These are phyloP conservation scores for Heptranchias perlo DNA, from an alignment of 2,113 vertebrate genomes.

Conservation along the genomic window DNA sequence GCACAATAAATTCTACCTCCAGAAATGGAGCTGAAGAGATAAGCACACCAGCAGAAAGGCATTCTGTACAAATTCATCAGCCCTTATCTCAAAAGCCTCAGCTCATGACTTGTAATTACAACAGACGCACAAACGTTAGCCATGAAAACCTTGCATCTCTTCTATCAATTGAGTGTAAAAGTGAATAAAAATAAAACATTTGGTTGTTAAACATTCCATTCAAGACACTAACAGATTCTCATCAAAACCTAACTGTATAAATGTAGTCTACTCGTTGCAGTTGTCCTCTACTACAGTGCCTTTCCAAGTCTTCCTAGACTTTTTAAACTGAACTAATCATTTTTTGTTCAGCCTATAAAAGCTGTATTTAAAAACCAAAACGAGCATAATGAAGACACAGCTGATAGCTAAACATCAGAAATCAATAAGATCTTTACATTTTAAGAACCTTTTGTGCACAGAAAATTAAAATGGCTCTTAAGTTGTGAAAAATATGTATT, in stretches of 20 bases:
- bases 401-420: background rate
- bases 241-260: background rate
- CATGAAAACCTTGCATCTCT: background rate
- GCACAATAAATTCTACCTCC: constrained; percentile 5
- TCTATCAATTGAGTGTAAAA: background rate
- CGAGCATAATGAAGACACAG: background rate
- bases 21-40: background rate
- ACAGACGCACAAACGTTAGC: background rate
- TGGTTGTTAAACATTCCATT: background rate
- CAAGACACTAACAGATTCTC: no score
- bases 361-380: background rate
- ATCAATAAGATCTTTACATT: background rate
- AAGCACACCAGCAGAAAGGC: background rate
- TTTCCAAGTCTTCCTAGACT: background rate
- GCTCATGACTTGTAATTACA: constrained; percentile 20
- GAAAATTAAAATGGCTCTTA: background rate
- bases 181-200: background rate
- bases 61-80: background rate
- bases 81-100: background rate
- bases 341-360: background rate
- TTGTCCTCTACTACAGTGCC: background rate
- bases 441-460: background rate
- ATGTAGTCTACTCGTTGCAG: background rate
- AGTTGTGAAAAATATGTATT: background rate
- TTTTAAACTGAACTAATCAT: background rate